Conservation (phyloP, 2,797 vertebrate genomes). For the Octomys mimax region DNA sequence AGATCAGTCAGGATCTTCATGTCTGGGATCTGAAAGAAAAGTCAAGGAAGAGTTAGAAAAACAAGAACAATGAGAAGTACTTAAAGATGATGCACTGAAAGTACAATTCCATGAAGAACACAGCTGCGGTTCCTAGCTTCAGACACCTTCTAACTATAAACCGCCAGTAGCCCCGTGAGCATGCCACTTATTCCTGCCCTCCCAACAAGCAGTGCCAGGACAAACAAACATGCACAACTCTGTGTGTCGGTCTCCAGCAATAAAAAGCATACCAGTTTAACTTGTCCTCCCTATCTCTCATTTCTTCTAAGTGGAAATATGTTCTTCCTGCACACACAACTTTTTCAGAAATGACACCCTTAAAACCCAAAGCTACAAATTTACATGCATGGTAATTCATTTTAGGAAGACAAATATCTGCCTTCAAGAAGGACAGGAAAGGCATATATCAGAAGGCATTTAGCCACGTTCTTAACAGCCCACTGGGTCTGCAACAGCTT, state of each 20-base stretch:
- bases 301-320: neutral
- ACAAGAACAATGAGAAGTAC: constrained; percentile 19
- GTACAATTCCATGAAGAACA: constrained; percentile 76
- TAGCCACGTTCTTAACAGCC: neutral
- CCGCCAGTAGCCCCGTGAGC: neutral
- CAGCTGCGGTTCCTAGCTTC: constrained; percentile 67
- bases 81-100: constrained; percentile 58
- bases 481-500: neutral
- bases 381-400: neutral
- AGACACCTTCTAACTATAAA: constrained; percentile 86
- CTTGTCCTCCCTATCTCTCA: neutral
- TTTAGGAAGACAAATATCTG: neutral
- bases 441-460: neutral
- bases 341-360: neutral
- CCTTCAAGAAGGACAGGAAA: neutral
- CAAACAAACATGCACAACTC: neutral
- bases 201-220: neutral
- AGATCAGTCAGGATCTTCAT: neutral
- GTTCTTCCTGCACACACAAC: neutral
- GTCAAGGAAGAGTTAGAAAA: constrained; percentile 66
- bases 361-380: neutral
- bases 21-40: constrained; percentile 82
- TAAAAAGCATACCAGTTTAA: neutral
- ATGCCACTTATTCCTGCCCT: constrained; percentile 53
- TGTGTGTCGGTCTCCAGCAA: neutral